Evolutionary conservation across 2,113 vertebrate species (phyloP).

Genomic region (Hippocampus guttulatus): DNA sequence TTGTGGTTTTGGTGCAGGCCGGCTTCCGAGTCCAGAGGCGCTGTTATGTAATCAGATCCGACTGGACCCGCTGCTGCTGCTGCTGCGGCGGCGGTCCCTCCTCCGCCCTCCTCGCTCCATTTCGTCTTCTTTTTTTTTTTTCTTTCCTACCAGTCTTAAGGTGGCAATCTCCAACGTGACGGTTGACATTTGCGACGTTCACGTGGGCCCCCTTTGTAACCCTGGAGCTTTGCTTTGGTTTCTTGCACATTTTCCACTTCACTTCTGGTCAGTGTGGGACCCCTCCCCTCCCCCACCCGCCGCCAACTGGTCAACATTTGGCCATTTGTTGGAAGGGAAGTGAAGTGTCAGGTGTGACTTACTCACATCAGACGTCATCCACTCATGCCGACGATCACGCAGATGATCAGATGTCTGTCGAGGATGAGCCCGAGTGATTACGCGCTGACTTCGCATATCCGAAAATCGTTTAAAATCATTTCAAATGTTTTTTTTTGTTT

Average conservation of each 20-base stretch:
- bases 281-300: neutral
- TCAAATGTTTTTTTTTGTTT: too few relatives aligned
- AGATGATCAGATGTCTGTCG: too few relatives aligned
- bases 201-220: neutral
- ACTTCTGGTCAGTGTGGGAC: neutral
- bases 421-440: neutral
- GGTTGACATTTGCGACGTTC: neutral
- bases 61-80: constrained; percentile 18
- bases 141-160: neutral
- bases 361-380: too few relatives aligned
- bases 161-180: neutral
- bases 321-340: constrained; percentile 38
- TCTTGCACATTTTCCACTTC: neutral
- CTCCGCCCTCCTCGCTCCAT: neutral
- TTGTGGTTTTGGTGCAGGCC: constrained; percentile 33
- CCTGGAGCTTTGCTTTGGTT: neutral
- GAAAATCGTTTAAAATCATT: too few relatives aligned
- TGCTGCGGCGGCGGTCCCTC: constrained; percentile 3
- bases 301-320: constrained; percentile 28
- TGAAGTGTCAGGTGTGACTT: too few relatives aligned
- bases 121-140: neutral
- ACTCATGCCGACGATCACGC: too few relatives aligned
- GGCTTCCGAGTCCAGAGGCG: constrained; percentile 34
- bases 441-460: too few relatives aligned
- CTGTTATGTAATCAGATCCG: constrained; percentile 61